These are phyloP conservation scores for Psilopogon haemacephalus DNA, from an alignment of 2,113 vertebrate genomes.

Conservation along the genomic window DNA sequence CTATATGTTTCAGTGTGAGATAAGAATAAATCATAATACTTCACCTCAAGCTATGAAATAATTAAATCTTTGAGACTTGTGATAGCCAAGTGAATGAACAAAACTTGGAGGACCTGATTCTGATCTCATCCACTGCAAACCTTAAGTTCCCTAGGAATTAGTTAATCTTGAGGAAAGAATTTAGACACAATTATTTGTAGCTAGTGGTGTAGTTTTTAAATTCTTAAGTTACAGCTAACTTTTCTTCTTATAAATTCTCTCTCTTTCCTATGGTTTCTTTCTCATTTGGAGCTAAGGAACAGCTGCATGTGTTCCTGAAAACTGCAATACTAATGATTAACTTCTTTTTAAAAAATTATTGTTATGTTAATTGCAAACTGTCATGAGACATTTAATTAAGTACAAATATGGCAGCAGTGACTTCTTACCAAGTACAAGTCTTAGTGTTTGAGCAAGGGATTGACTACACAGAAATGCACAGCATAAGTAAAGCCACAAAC, in stretches of 20 bases:
- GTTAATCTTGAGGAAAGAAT: not conserved
- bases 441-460: not conserved
- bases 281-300: not conserved
- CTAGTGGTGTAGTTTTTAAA: not conserved
- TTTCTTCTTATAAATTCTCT: not conserved
- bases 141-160: not conserved
- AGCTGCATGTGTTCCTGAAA: not conserved
- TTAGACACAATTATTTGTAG: not conserved
- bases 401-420: not conserved
- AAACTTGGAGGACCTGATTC: not conserved
- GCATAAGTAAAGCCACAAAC: not conserved
- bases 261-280: not conserved
- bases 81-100: not conserved
- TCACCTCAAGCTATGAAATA: not conserved
- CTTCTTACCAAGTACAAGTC: not conserved
- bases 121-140: not conserved
- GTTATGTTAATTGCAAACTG: not conserved
- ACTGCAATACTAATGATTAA: not conserved
- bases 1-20: not conserved
- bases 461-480: not conserved
- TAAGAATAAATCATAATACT: not conserved
- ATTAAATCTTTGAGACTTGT: not conserved
- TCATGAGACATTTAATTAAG: not conserved
- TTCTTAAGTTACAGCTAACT: not conserved
- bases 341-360: not conserved